Conservation (phyloP, 2,797 vertebrate genomes). For the Acipenser transmontanus region DNA sequence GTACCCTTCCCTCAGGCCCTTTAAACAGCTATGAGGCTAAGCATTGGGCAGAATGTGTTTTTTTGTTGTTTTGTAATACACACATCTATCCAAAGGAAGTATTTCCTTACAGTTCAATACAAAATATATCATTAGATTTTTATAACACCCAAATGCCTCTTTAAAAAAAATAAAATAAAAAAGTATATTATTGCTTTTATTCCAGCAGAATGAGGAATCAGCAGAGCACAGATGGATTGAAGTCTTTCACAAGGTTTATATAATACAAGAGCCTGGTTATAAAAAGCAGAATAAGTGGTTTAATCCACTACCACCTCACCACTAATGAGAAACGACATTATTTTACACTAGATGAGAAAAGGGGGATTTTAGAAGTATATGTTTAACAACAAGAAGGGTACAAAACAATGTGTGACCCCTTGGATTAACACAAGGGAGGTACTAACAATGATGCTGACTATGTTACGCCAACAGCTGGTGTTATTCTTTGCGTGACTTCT, state of each 20-base stretch:
- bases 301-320: neutral
- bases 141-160: neutral
- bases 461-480: neutral
- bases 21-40: neutral
- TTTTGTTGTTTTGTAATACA: neutral
- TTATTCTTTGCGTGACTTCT: neutral
- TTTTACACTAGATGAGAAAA: neutral
- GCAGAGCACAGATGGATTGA: slow-evolving; percentile 5
- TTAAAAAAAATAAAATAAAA: neutral
- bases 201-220: slow-evolving; percentile 20
- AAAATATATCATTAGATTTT: neutral
- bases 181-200: slow-evolving; percentile 16
- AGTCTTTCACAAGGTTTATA: slow-evolving; percentile 1
- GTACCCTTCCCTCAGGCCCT: neutral
- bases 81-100: neutral
- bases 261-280: slow-evolving; percentile 9
- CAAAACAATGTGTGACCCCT: no score
- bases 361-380: neutral
- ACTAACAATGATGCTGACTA: slow-evolving; percentile 5
- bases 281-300: neutral
- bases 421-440: neutral
- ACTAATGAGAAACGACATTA: neutral
- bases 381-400: neutral
- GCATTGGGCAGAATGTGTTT: neutral
- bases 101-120: neutral